Base-by-base conservation (phyloP, 2,888 invertebrate species). In the Apodemia hepburni region DNA sequence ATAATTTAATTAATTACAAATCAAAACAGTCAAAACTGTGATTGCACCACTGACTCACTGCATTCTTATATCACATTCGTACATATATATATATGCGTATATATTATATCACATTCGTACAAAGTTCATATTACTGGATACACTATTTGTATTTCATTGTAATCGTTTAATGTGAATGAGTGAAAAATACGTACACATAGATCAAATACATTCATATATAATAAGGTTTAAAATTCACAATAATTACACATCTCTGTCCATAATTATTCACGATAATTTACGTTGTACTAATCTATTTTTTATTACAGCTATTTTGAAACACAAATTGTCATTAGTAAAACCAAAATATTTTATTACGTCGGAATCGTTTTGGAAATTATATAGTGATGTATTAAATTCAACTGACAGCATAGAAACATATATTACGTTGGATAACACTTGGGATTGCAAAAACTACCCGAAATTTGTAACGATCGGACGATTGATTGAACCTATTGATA, bases 271-370 rank as follows among this genome's bases (percentile, higher is more conserved):
- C n/a, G 0, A 2, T 45, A n/a, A 38, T 12, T 38, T 38, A 38
- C 15, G 12, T 4, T 45, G 3, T 38, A 38, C n/a, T 45, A 45
- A 45, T 15, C 0, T 45, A 27, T 27, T 27, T 27, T 54, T 15
- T 54, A 27, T 84, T 91, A 60, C 80, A 94, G 94, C 92, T 67
- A 93, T 93, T 77, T 78, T 95, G 2, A 82, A 92, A 72, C 95
- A 96, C 78, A 93, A 94, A 17, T 75, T 95, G 22, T 92, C 84
- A 63, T 85, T 96, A 63, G 93, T 94, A 0, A 93, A 93, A 70
- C 95, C 96, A 42, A 94, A 93, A 75, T 82, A 93, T 59, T 92
- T 95, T 62, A 94, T 96, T 73, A 92, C 93, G 63, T 94, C 95
- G 0, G 80, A 83, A 54, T 70, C 79, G 3, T 93, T 93, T 17